Percentiles rank a stretch among this genome's conserved stretches.
Conservation (phyloP, 2,797 vertebrate species). For the Oryzias sinensis region DNA sequence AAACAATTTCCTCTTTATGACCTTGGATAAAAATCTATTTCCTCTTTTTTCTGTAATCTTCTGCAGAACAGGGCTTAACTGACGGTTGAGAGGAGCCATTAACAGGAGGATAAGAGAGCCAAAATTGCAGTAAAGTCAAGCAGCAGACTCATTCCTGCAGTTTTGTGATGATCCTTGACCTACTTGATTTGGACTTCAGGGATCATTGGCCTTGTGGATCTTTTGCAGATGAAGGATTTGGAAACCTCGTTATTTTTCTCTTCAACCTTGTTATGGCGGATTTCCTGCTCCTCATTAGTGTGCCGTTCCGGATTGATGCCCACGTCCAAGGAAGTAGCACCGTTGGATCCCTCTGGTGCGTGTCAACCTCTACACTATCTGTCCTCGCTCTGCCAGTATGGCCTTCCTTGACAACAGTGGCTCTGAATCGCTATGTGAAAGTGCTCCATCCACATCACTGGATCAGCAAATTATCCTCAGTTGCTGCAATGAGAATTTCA, state of each 20-base stretch:
- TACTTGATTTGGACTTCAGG: conserved; percentile 71
- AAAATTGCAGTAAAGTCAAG: neutral
- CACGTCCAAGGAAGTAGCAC: conserved; percentile 32
- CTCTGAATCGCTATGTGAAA: conserved; percentile 77
- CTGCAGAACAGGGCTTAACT: too few relatives aligned
- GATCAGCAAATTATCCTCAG: conserved; percentile 29
- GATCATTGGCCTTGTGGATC: conserved; percentile 67
- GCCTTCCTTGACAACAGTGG: conserved; percentile 76
- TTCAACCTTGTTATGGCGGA: conserved; percentile 76
- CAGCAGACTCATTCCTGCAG: conserved; percentile 33
- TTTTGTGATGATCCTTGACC: conserved; percentile 71
- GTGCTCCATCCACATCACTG: conserved; percentile 72
- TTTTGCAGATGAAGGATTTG: conserved; percentile 73
- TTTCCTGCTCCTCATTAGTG: conserved; percentile 72
- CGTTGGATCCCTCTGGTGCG: conserved; percentile 54
- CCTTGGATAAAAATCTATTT: too few relatives aligned
- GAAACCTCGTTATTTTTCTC: conserved; percentile 67
- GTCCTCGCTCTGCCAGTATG: conserved; percentile 71
- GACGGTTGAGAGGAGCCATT: too few relatives aligned
- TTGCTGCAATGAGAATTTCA: conserved; percentile 7
- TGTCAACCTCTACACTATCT: conserved; percentile 72
- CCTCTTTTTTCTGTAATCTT: neutral
- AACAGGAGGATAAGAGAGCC: too few relatives aligned
- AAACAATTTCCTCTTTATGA: too few relatives aligned
- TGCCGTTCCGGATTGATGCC: conserved; percentile 73